Conservation (phyloP, 2,888 invertebrate genomes). For the Nymphalis urticae region DNA sequence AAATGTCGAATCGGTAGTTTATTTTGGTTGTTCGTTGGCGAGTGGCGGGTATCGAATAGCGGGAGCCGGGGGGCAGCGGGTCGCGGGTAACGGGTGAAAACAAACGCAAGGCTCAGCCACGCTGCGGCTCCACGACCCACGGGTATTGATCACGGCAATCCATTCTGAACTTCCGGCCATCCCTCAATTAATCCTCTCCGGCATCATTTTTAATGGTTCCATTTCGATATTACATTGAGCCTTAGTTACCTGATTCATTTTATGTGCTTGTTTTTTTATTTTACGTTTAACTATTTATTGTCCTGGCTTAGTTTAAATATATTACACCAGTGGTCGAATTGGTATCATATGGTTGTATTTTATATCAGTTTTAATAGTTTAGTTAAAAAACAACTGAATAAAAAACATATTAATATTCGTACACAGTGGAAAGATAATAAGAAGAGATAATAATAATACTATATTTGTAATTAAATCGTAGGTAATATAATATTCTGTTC, state of each 20-base stretch:
- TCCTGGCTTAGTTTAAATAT: background rate
- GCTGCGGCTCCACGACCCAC: slow-evolving; percentile 30
- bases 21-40: slow-evolving; percentile 21
- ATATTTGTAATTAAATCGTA: too few relatives aligned
- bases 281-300: background rate
- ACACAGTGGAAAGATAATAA: too few relatives aligned
- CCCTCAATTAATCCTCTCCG: slow-evolving; percentile 40
- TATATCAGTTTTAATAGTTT: background rate
- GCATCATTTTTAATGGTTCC: slow-evolving; percentile 38
- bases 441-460: too few relatives aligned
- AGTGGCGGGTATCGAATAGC: slow-evolving; percentile 12
- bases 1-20: slow-evolving; percentile 31
- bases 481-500: too few relatives aligned
- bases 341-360: background rate
- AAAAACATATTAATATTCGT: too few relatives aligned
- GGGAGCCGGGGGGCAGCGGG: background rate
- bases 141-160: slow-evolving; percentile 41
- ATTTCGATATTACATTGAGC: slow-evolving; percentile 33
- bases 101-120: slow-evolving; percentile 32
- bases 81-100: slow-evolving; percentile 46
- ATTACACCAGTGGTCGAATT: background rate
- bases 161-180: slow-evolving; percentile 39
- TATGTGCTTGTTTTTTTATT: slow-evolving; percentile 6
- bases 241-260: slow-evolving; percentile 22
- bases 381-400: too few relatives aligned